Conservation (phyloP, 2,113 vertebrate species). For the Gobius niger region DNA sequence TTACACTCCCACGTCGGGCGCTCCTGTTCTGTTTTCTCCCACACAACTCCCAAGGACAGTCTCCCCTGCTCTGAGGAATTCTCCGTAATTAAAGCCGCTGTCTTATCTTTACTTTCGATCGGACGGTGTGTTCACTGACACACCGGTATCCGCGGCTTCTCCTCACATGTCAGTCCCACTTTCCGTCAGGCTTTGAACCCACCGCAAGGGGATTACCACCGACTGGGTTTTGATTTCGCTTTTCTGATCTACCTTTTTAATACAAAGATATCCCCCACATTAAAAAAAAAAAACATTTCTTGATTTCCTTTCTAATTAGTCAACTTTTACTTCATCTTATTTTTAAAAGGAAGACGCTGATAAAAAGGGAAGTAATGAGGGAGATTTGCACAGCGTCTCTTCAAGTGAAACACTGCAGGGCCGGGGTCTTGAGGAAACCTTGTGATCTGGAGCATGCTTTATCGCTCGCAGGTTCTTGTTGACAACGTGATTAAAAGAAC, state of each 20-base stretch:
- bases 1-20: conserved; percentile 11
- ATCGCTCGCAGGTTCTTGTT: conserved; percentile 20
- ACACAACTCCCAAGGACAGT: conserved; percentile 35
- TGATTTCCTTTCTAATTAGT: background rate
- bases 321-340: background rate
- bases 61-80: conserved; percentile 19
- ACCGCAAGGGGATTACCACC: background rate
- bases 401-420: conserved; percentile 45
- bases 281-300: background rate
- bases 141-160: conserved; percentile 2
- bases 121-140: conserved; percentile 20
- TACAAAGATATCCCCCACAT: background rate
- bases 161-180: conserved; percentile 24
- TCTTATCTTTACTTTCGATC: conserved; percentile 27
- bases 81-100: conserved; percentile 46
- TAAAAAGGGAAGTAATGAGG: conserved; percentile 3
- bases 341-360: conserved; percentile 9
- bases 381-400: conserved; percentile 13
- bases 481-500: conserved; percentile 23
- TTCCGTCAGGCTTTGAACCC: conserved; percentile 28
- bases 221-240: conserved; percentile 17
- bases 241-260: background rate
- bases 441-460: conserved; percentile 49
- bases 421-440: conserved; percentile 47
- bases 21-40: conserved; percentile 27